Evolutionary conservation across 2,113 vertebrate species (phyloP).

Genomic region (Gadus macrocephalus): DNA sequence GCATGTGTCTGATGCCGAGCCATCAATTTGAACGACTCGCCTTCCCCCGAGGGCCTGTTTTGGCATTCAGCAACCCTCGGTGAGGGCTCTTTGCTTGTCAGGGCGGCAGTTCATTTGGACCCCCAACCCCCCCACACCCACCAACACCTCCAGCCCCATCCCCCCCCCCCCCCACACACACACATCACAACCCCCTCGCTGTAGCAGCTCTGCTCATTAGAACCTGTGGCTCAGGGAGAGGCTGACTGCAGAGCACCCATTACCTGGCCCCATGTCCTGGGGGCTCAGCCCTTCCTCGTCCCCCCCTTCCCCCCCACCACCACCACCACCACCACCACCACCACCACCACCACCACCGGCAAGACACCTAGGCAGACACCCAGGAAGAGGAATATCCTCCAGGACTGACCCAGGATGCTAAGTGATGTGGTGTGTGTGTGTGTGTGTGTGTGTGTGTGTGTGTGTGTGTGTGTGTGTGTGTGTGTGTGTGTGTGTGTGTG

Average conservation of each 20-base stretch:
- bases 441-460: no score
- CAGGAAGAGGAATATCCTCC: no score
- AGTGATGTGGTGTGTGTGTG: no score
- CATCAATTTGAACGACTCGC: constrained; percentile 81
- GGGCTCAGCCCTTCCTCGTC: constrained; percentile 25
- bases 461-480: no score
- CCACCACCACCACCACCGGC: constrained; percentile 31
- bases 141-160: not conserved
- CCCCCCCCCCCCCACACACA: not conserved
- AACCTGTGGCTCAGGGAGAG: constrained; percentile 56
- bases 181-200: not conserved
- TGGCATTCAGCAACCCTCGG: constrained; percentile 77
- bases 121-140: not conserved
- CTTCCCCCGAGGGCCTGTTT: constrained; percentile 78
- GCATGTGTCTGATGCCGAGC: constrained; percentile 77
- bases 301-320: constrained; percentile 1
- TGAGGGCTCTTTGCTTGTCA: constrained; percentile 66
- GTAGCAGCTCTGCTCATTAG: constrained; percentile 67
- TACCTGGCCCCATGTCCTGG: constrained; percentile 60
- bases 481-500: no score
- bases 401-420: no score
- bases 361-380: constrained; percentile 13
- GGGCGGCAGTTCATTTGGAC: constrained; percentile 70
- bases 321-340: constrained; percentile 31
- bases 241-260: constrained; percentile 53